Evolutionary conservation across 2,797 vertebrate genomes (phyloP), one percentile per base, ranked within the genome.

Genomic region (Sphenodon punctatus): DNA sequence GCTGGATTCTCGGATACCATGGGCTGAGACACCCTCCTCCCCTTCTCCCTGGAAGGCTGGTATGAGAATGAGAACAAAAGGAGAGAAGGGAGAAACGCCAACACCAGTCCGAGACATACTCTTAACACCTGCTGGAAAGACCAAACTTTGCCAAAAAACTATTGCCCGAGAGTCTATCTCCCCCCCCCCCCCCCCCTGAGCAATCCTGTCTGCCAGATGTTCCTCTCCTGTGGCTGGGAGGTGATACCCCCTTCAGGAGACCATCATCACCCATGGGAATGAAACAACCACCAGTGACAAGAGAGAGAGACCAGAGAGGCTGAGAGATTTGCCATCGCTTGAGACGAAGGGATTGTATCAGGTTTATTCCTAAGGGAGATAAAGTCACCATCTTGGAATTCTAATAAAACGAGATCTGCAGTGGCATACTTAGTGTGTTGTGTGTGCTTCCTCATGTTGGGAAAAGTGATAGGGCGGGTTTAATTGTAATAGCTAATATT

Each of bases 331-430:
- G 64, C 38, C 36, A 55, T 45, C 46, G 20, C 22, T 63, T 78
- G 58, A 78, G 45, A 61, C 38, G 45, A 60, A 58, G 67, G 27
- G 43, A 34, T 43, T 77, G 60, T 68, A 76, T 78, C 76, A 63
- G 20, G 78, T 63, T n/a, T n/a, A n/a, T n/a, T n/a, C n/a, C n/a
- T 55, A 41, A 59, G 64, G 59, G 61, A 64, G 48, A 59, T 43
- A 46, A 55, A 27, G 55, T 51, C 17, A 53, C 53, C 53, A 27
- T 63, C 15, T 19, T 72, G 53, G 67, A 73, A 80, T 89, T 74
- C 69, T 39, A 64, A 80, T 59, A 78, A 81, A 75, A 70, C 49
- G 85, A 78, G 41, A n/a, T n/a, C n/a, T n/a, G n/a, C n/a, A n/a
- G n/a, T n/a, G n/a, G n/a, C n/a, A n/a, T n/a, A n/a, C n/a, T n/a